Evolutionary conservation across 2,113 vertebrate genomes (phyloP).

Genomic region (Anolis sagrei): DNA sequence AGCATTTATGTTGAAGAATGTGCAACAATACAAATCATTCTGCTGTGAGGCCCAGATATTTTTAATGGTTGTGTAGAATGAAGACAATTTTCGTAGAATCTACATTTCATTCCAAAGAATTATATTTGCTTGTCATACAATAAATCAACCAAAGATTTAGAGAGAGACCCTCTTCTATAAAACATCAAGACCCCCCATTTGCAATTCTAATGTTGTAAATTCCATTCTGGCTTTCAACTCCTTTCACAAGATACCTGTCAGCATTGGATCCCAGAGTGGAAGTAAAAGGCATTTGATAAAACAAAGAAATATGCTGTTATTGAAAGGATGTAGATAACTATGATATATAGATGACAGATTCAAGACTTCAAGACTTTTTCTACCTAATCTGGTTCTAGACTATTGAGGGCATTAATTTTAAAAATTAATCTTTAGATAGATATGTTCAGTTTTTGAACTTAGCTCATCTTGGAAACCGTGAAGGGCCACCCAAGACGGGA

Average conservation of each 20-base stretch:
- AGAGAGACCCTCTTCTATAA: not conserved
- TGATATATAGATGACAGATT: not conserved
- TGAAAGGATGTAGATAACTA: not conserved
- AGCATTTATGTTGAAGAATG: not conserved
- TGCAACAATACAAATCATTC: not conserved
- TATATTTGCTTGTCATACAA: not conserved
- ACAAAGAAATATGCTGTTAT: not conserved
- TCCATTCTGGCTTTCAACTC: not conserved
- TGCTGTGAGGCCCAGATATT: not conserved
- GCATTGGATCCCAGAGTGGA: not conserved
- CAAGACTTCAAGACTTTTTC: not conserved
- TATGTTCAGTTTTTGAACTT: not conserved
- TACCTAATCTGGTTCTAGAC: not conserved
- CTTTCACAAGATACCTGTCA: not conserved
- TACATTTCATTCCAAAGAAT: constrained; percentile 5
- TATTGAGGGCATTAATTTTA: not conserved
- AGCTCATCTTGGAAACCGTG: not conserved
- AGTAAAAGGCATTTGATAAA: not conserved
- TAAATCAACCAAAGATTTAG: not conserved
- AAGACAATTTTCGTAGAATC: not conserved
- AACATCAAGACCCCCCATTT: not conserved
- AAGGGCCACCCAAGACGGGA: too few species aligned
- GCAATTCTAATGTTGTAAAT: not conserved
- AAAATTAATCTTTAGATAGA: not conserved
- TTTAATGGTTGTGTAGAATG: not conserved